Evolutionary conservation across 2,797 vertebrate species (phyloP), one percentile per base, ranked within the genome.

Genomic region (Onychomys torridus): DNA sequence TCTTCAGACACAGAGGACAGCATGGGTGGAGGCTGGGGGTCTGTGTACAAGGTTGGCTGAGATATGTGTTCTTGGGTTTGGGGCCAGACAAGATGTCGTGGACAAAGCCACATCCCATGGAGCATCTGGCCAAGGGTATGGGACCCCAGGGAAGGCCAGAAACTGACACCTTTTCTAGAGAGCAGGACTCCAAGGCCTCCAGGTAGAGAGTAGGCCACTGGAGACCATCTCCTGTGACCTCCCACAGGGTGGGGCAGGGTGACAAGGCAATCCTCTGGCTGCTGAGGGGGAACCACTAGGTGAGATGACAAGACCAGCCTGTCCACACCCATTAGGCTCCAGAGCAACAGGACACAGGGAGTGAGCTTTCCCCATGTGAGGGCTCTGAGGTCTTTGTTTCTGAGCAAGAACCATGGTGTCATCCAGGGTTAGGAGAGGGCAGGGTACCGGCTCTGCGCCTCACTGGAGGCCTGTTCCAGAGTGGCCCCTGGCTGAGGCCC

Each of bases 371-470:
- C 19, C 34, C 57, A 43, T 34, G 16, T 83, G 87, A 77, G 19
- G 90, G 17, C 73, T 78, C 67, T 84, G 49, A 37, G 37, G 95
- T 23, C 95, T 97, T 98, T 97, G 96, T 97, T 95, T 94, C 95
- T 59, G 46, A 88, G 55, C 49, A 75, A 63, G 63, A 79, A 49
- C 43, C 19, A 13, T 29, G 49, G 52, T 85, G 67, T 61, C 1
- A 6, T 57, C 34, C 10, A 25, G 57, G 63, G 21, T 43, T 7
- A 13, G 73, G 69, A 91, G 25, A 63, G n/a, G 49, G 37, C 5
- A 10, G 23, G 59, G 23, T 10, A 17, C 19, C 10, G 11, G 76
- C 46, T 82, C 34, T 61, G 13, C 0, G 0, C 23, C 67, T 43
- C 32, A 7, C 52, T 52, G 49, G 5, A 0, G 8, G 43, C 73